Evolutionary conservation across 2,797 vertebrate species (phyloP).

Genomic region (Chiloscyllium punctatum): DNA sequence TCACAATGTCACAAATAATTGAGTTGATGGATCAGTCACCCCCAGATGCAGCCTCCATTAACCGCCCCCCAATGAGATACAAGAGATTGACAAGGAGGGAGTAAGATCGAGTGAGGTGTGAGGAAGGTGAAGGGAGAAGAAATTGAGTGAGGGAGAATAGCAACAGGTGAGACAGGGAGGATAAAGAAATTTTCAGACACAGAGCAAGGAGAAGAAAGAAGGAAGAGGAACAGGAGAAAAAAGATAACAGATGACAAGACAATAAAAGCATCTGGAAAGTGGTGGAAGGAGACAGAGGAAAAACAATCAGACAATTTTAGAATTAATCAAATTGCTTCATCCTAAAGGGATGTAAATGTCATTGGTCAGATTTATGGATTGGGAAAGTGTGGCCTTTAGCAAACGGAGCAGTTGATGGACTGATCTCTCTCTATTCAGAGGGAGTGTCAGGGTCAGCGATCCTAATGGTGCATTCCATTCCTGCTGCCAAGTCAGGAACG

Average conservation of each 20-base stretch:
- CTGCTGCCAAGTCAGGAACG: neutral
- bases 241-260: neutral
- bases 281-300: neutral
- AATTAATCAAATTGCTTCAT: neutral
- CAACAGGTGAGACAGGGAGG: neutral
- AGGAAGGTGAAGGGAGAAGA: neutral
- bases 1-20: neutral
- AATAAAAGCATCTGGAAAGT: neutral
- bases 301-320: neutral
- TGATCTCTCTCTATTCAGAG: too few species aligned
- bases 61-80: too few species aligned
- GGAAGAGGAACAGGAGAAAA: neutral
- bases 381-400: neutral
- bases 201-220: neutral
- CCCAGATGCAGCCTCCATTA: too few species aligned
- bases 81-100: too few species aligned
- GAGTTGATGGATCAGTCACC: too few species aligned
- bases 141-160: neutral
- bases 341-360: neutral
- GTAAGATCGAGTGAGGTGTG: too few species aligned
- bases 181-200: neutral
- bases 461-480: neutral
- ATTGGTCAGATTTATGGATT: neutral
- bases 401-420: neutral
- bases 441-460: neutral